phyloP scores from a whole-genome alignment of 2,888 invertebrate genomes.

The Hypomecis punctinalis region DNA sequence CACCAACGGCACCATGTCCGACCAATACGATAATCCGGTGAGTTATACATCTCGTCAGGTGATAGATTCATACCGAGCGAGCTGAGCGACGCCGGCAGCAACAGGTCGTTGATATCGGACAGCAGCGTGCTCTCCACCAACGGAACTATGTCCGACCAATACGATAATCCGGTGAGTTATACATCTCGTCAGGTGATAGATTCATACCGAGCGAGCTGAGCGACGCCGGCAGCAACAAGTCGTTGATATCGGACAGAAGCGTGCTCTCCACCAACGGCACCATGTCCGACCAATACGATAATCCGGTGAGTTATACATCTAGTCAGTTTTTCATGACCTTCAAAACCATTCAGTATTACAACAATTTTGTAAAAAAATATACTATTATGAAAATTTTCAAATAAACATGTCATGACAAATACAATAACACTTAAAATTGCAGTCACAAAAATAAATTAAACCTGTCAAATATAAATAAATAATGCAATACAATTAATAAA shows the following conservation, averaged over 20 bases:
- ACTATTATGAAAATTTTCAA: too few relatives aligned
- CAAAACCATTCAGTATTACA: too few relatives aligned
- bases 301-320: conserved; percentile 73
- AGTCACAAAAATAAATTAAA: too few relatives aligned
- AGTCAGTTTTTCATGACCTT: too few relatives aligned
- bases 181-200: conserved; percentile 71
- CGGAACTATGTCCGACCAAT: conserved; percentile 72
- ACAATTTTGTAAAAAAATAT: too few relatives aligned
- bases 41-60: too few relatives aligned
- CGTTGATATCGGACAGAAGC: conserved; percentile 73
- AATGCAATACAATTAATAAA: too few relatives aligned
- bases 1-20: conserved; percentile 74
- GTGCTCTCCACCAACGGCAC: conserved; percentile 74
- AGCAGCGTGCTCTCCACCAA: conserved; percentile 73
- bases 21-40: conserved; percentile 73
- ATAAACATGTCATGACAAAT: too few relatives aligned
- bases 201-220: conserved; percentile 75
- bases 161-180: conserved; percentile 74
- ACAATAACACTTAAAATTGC: too few relatives aligned
- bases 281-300: conserved; percentile 73
- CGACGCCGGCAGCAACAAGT: conserved; percentile 77
- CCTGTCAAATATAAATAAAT: too few relatives aligned
- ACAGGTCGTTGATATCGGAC: conserved; percentile 74
- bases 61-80: conserved; percentile 75
- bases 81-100: conserved; percentile 74